phyloP scores from a whole-genome alignment of 2,888 invertebrate species.

The Callinectes sapidus region DNA sequence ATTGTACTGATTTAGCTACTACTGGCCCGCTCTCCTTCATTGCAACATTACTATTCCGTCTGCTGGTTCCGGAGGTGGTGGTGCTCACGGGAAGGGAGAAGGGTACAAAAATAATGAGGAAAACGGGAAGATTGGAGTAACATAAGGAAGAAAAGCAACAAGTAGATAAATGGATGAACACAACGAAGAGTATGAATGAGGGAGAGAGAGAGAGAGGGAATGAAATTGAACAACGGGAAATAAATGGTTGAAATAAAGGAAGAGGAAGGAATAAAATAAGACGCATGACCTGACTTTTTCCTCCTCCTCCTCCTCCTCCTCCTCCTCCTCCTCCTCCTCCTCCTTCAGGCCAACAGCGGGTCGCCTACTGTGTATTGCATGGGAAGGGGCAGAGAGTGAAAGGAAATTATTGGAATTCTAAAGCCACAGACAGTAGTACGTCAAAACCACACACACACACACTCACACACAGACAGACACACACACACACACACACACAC shows the following conservation, averaged over 20 bases:
- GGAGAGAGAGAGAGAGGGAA: background rate
- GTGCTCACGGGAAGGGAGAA: background rate
- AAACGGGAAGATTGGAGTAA: background rate
- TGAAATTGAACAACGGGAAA: background rate
- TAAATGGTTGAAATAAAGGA: background rate
- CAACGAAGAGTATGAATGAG: background rate
- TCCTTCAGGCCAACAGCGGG: background rate
- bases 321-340: background rate
- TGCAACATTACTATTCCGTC: background rate
- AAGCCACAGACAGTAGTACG: background rate
- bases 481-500: constrained; percentile 17
- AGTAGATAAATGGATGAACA: background rate
- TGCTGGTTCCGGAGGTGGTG: background rate
- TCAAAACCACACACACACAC: background rate
- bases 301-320: background rate
- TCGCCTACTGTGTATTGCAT: background rate
- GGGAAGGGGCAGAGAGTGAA: constrained; percentile 11
- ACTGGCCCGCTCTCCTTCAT: background rate
- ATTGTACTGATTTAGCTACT: constrained; percentile 6
- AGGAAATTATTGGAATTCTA: constrained; percentile 33
- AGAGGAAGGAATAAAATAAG: background rate
- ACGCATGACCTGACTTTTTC: background rate
- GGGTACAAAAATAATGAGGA: background rate
- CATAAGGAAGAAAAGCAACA: background rate
- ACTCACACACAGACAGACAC: background rate